A percentile compares a stretch with the other conserved stretches of the same genome.
These are phyloP conservation scores for Pyralis farinalis DNA, from an alignment of 2,888 invertebrate species.

Conservation along the genomic window DNA sequence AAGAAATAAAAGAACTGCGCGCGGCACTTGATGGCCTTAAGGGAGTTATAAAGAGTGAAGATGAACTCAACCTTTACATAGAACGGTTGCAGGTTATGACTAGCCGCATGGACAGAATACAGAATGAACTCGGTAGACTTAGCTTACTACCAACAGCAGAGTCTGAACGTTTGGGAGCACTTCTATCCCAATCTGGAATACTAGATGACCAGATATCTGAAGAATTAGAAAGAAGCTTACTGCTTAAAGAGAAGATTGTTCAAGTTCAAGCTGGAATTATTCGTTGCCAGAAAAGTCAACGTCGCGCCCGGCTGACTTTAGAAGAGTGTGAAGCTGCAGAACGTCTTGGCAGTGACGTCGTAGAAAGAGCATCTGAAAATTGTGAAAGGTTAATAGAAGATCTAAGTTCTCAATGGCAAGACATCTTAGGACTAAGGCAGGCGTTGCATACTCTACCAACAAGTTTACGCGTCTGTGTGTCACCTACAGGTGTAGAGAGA, in stretches of 20 bases:
- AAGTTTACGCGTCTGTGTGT: conserved; percentile 87
- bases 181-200: conserved; percentile 85
- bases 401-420: conserved; percentile 87
- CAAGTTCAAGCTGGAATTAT: conserved; percentile 87
- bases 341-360: conserved; percentile 87
- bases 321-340: conserved; percentile 89
- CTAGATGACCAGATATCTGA: conserved; percentile 87
- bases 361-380: conserved; percentile 87
- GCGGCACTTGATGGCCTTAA: conserved; percentile 85
- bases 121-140: conserved; percentile 88
- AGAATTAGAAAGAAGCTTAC: conserved; percentile 87
- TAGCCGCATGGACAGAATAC: conserved; percentile 87
- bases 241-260: conserved; percentile 88
- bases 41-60: conserved; percentile 90
- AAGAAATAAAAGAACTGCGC: conserved; percentile 88
- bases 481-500: conserved; percentile 87
- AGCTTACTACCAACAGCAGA: conserved; percentile 87
- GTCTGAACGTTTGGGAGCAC: conserved; percentile 88
- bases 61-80: conserved; percentile 90
- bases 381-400: conserved; percentile 87
- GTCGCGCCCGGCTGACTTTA: conserved; percentile 82
- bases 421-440: conserved; percentile 87
- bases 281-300: conserved; percentile 85
- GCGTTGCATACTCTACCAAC: conserved; percentile 89
- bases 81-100: conserved; percentile 90